Evolutionary conservation across 2,888 invertebrate species (phyloP).

Genomic region (Coelopa pilipes): DNA sequence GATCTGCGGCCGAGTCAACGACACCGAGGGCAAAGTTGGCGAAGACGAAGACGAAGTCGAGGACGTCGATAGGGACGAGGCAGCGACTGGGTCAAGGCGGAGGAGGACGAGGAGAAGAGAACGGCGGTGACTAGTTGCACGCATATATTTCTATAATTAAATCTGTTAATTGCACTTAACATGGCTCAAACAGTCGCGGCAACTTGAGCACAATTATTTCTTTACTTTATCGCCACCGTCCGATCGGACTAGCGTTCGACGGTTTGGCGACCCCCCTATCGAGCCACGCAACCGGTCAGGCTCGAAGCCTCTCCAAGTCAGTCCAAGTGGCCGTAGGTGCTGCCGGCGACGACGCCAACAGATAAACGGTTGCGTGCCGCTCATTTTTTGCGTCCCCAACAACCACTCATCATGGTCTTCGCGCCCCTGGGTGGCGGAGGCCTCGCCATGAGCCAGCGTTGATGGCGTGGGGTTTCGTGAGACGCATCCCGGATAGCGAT

Average conservation of each 20-base stretch:
- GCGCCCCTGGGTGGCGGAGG: no score
- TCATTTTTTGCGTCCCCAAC: neutral
- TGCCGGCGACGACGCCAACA: no score
- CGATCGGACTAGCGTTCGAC: neutral
- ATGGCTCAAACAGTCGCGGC: constrained; percentile 10
- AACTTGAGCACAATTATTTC: constrained; percentile 2
- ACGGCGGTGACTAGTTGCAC: neutral
- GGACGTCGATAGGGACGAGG: no score
- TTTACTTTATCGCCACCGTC: neutral
- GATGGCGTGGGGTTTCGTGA: neutral
- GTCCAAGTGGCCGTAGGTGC: no score
- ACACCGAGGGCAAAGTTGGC: no score
- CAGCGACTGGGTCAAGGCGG: no score
- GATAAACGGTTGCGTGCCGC: neutral
- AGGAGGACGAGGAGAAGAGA: no score
- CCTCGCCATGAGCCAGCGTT: neutral
- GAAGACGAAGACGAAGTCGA: no score
- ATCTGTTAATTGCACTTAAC: constrained; percentile 22
- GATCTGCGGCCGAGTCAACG: no score
- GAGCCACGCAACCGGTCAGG: neutral
- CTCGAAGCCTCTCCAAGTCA: neutral
- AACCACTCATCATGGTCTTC: neutral
- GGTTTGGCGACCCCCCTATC: neutral
- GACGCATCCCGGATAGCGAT: neutral
- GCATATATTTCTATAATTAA: constrained; percentile 6